phyloP scores from a whole-genome alignment of 2,113 vertebrate genomes.

The Misgurnus mizolepis region DNA sequence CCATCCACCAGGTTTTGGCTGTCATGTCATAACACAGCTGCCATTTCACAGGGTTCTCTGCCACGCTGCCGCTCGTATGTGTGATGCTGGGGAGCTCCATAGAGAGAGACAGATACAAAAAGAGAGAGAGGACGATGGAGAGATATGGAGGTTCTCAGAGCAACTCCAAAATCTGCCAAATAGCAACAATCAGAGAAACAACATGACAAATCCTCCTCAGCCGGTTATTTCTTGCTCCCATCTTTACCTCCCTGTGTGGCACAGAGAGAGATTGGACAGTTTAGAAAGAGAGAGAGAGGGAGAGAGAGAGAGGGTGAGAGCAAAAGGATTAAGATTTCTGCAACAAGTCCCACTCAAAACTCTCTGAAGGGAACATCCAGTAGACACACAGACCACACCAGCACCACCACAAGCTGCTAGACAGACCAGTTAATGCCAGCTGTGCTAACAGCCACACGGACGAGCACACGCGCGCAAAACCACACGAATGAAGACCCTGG shows the following conservation, averaged over 20 bases:
- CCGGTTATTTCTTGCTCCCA: slow-evolving; percentile 43
- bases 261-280: slow-evolving; percentile 59
- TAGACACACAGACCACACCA: slow-evolving; percentile 46
- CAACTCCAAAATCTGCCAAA: slow-evolving; percentile 30
- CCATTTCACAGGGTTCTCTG: slow-evolving; percentile 79
- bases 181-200: slow-evolving; percentile 26
- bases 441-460: slow-evolving; percentile 49
- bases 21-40: slow-evolving; percentile 87
- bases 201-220: slow-evolving; percentile 29
- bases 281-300: slow-evolving; percentile 56
- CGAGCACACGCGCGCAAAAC: slow-evolving; percentile 20
- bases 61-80: slow-evolving; percentile 40
- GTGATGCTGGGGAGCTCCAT: slow-evolving; percentile 58
- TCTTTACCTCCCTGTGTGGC: slow-evolving; percentile 48
- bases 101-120: slow-evolving; percentile 40
- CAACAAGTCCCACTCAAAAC: slow-evolving; percentile 47
- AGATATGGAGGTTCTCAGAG: slow-evolving; percentile 41
- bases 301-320: slow-evolving; percentile 43
- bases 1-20: slow-evolving; percentile 94
- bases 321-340: slow-evolving; percentile 48
- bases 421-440: slow-evolving; percentile 48
- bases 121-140: not conserved
- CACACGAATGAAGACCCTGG: slow-evolving; percentile 10
- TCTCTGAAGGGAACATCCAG: slow-evolving; percentile 37
- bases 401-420: slow-evolving; percentile 41